A percentile compares a stretch with the other conserved stretches of the same genome.
Conservation (phyloP, 2,113 vertebrate genomes). For the Pristiophorus japonicus region DNA sequence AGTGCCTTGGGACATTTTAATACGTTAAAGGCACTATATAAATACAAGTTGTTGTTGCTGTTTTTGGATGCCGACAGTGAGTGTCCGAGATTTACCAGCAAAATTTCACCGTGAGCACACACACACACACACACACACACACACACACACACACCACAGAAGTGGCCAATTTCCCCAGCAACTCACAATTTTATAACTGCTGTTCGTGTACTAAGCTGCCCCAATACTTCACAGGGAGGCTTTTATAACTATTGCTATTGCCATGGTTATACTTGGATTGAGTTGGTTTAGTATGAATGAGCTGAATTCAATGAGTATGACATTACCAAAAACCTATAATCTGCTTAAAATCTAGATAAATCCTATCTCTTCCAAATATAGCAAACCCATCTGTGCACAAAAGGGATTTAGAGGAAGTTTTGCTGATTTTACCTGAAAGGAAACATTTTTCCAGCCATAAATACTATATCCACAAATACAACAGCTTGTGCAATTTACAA, state of each 20-base stretch:
- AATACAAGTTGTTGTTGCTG: background rate
- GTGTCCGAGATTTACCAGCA: no score
- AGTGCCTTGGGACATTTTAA: no score
- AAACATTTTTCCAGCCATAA: background rate
- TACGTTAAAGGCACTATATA: background rate
- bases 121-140: background rate
- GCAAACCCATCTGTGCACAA: conserved; percentile 34
- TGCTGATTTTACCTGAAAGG: background rate
- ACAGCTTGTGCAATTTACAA: background rate
- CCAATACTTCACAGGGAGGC: conserved; percentile 41
- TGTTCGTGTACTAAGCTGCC: conserved; percentile 43
- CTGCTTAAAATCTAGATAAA: conserved; percentile 43
- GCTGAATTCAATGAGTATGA: conserved; percentile 54
- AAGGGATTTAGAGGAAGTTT: background rate
- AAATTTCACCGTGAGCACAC: background rate
- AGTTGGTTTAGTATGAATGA: conserved; percentile 55
- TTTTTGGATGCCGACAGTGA: background rate
- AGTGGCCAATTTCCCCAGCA: background rate
- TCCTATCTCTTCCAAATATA: conserved; percentile 20
- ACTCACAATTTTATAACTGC: background rate
- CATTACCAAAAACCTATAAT: conserved; percentile 58
- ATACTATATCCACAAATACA: background rate
- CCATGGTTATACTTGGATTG: conserved; percentile 47
- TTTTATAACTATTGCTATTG: conserved; percentile 52
- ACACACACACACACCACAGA: background rate